A percentile compares a stretch with the other conserved stretches of the same genome.
phyloP scores from a whole-genome alignment of 1,140 invertebrate genomes.

The Atta cephalotes region DNA sequence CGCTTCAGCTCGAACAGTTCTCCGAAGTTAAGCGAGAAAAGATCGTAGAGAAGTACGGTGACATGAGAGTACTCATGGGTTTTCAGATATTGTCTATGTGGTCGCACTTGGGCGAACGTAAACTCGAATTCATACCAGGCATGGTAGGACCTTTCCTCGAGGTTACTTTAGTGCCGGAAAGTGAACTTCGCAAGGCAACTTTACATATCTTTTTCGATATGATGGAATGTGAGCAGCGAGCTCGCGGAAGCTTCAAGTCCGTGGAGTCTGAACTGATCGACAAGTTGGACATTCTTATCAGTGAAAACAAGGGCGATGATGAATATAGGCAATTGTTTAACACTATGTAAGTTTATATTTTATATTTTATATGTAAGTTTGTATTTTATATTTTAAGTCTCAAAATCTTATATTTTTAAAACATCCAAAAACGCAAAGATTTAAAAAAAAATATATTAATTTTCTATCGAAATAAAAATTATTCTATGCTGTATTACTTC shows the following conservation, averaged over 20 bases:
- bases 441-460: not conserved
- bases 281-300: slow-evolving; percentile 96
- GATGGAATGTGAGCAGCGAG: slow-evolving; percentile 97
- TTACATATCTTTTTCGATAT: slow-evolving; percentile 98
- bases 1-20: slow-evolving; percentile 94
- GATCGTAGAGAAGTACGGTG: slow-evolving; percentile 93
- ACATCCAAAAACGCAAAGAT: not conserved
- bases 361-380: not conserved
- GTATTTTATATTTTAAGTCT: not conserved
- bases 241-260: slow-evolving; percentile 93
- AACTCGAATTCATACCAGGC: slow-evolving; percentile 96
- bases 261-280: slow-evolving; percentile 97
- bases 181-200: slow-evolving; percentile 95
- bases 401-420: not conserved
- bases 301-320: slow-evolving; percentile 97
- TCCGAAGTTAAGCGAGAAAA: slow-evolving; percentile 92
- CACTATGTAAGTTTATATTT: slow-evolving; percentile 93
- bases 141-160: slow-evolving; percentile 98
- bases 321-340: slow-evolving; percentile 96
- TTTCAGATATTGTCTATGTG: slow-evolving; percentile 98
- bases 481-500: not conserved
- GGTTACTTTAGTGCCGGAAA: slow-evolving; percentile 96
- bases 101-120: slow-evolving; percentile 94
- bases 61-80: slow-evolving; percentile 97
- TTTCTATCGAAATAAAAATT: slow-evolving; percentile 5